These are phyloP conservation scores for Tricholaema leucomelas DNA, from an alignment of 2,113 vertebrate species.

Conservation along the genomic window DNA sequence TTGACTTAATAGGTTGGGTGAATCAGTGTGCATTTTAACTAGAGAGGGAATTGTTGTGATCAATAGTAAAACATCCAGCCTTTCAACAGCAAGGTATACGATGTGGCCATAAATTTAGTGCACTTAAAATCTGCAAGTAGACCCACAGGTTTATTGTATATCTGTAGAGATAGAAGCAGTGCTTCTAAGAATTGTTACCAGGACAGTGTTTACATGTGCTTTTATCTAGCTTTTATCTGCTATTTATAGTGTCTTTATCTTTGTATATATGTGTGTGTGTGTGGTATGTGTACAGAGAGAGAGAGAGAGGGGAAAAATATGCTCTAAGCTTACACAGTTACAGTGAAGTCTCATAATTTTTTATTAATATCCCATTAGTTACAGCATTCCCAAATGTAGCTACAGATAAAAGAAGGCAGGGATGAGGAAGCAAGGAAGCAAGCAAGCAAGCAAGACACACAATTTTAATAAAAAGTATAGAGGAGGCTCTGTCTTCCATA, in stretches of 20 bases:
- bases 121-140: not conserved
- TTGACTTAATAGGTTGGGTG: not conserved
- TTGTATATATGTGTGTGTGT: not conserved
- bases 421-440: not conserved
- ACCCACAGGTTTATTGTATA: not conserved
- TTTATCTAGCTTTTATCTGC: not conserved
- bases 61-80: not conserved
- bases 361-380: slow-evolving; percentile 37
- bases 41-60: not conserved
- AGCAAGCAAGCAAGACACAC: not conserved
- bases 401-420: not conserved
- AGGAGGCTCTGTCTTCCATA: not conserved
- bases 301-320: not conserved
- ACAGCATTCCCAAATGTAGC: not conserved
- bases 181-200: not conserved
- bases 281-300: not conserved
- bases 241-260: slow-evolving; percentile 6
- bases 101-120: not conserved
- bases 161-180: not conserved
- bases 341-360: slow-evolving; percentile 1
- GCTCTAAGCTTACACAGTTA: not conserved
- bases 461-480: not conserved
- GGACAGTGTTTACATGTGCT: not conserved
- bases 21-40: not conserved
- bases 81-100: not conserved